Evolutionary conservation across 2,113 vertebrate species (phyloP), one percentile per base, ranked within the genome.

Genomic region (Tiliqua scincoides): DNA sequence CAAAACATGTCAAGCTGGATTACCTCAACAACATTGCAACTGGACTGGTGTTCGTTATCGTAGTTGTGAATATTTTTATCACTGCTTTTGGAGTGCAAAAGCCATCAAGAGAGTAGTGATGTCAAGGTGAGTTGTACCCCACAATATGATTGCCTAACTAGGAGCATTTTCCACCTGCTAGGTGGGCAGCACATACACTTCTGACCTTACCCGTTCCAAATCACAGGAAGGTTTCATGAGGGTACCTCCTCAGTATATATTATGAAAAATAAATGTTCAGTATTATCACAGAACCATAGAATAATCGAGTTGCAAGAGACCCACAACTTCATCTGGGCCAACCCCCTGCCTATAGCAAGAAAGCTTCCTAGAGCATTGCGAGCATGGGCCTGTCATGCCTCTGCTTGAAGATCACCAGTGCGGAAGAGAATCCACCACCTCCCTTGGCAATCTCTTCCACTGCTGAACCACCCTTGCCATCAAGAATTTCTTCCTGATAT

Each of bases 71-170:
- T 89, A 94, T 99, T 94, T 99, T 99, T 93, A 98, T 99, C 93
- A 99, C 99, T 0, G 98, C 99, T 17, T 99, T 99, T 15, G 99
- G 99, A 0, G 98, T 99, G 37, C 99, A 99, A 95, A 96, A 94
- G 68, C 97, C 98, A 0, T 10, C 35, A 0, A 93, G 1, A 23
- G 94, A 95, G 48, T 96, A 88, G 59, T 3, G 11, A 30, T 1
- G 18, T 5, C 57, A 84, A 93, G 95, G 96, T 97, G 85, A 96
- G 96, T 91, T 32, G 4, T 57, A 21, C 20, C 62, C 10, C 6
- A 25, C 30, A 78, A 40, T 71, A 48, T 40, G n/a, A 70, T 71
- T 57, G 27, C 10, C 23, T 23, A 32, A 40, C 35, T 54, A 72
- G 23, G 68, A 27, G 6, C 32, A 73, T 73, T 84, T 35, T 37